Base-by-base conservation (phyloP, 2,888 invertebrate genomes). In the Clivina fossor region DNA sequence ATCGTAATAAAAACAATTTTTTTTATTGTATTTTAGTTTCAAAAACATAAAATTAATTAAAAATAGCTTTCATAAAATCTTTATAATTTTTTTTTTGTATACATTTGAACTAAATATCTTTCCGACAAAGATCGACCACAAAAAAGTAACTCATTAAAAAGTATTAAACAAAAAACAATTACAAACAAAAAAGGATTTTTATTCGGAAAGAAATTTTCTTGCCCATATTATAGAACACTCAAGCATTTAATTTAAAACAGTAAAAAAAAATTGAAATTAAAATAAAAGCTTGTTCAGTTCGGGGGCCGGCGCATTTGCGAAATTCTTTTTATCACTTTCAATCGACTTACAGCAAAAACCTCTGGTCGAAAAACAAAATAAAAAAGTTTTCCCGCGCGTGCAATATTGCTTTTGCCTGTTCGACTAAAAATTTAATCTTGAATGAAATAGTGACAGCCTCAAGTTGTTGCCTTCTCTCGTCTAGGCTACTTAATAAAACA, bases 401-500 rank as follows among this genome's bases (percentile, higher is more conserved):
- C 19, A 18, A n/a, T 20, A n/a, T n/a, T n/a, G n/a, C 22, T 19
- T 40, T 40, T 40, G 19, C 11, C 40, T 3, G 19, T 19, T 4
- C 20, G 22, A 40, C 13, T 1, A 40, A 22, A 40, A 40, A 40
- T 40, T 40, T 40, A 40, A 40, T 40, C 20, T 40, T 11, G 40
- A 40, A 40, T 40, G 40, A 40, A 19, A 40, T 40, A 40, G 40
- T 40, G 40, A 22, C 19, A 40, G 9, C 13, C 18, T 18, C 13
- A 11, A 3, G 30, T 37, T 40, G 20, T 40, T 40, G 22, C 22
- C 19, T 40, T 16, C 16, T 33, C 22, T 11, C 40, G 40, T 16
- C 33, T 13, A 40, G 19, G 19, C 33, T 37, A 53, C 35, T 53
- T 53, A 53, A 53, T 53, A 53, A 53, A 53, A 53, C 44, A 44